A percentile compares a stretch with the other conserved stretches of the same genome.
Conservation (phyloP, 2,113 vertebrate genomes). For the Crypturellus undulatus region DNA sequence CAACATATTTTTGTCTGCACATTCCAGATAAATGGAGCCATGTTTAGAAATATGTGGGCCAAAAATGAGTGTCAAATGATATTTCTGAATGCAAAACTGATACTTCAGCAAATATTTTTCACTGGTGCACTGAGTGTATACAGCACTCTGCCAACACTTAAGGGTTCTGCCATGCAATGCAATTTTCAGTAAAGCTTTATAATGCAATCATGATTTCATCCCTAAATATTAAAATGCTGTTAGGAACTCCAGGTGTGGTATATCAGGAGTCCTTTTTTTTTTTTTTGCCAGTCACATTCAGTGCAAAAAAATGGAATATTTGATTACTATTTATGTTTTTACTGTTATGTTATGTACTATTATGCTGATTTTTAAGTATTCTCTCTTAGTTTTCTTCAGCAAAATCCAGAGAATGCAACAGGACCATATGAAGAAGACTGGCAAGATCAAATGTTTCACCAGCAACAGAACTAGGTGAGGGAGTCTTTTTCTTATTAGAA, state of each 20-base stretch:
- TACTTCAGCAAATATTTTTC: neutral
- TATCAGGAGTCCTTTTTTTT: neutral
- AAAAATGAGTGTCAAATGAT: neutral
- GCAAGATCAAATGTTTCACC: neutral
- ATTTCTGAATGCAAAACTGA: neutral
- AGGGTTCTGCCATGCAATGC: neutral
- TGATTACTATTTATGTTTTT: neutral
- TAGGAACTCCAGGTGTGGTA: neutral
- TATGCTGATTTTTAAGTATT: neutral
- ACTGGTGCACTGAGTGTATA: neutral
- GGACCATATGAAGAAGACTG: neutral
- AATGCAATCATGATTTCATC: fast-evolving
- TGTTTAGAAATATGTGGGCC: neutral
- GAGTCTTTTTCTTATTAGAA: neutral
- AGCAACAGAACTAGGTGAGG: neutral
- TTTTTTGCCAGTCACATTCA: neutral
- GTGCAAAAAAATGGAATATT: neutral
- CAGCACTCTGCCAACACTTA: neutral
- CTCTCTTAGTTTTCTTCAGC: neutral
- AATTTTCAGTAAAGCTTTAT: neutral
- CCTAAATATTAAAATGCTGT: neutral
- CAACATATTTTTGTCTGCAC: neutral
- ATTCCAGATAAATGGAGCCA: neutral
- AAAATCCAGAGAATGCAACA: neutral
- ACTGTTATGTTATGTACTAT: neutral